A percentile compares a stretch with the other conserved stretches of the same genome.
Evolutionary conservation across 2,113 vertebrate species (phyloP).

Genomic region (Parotia lawesii): DNA sequence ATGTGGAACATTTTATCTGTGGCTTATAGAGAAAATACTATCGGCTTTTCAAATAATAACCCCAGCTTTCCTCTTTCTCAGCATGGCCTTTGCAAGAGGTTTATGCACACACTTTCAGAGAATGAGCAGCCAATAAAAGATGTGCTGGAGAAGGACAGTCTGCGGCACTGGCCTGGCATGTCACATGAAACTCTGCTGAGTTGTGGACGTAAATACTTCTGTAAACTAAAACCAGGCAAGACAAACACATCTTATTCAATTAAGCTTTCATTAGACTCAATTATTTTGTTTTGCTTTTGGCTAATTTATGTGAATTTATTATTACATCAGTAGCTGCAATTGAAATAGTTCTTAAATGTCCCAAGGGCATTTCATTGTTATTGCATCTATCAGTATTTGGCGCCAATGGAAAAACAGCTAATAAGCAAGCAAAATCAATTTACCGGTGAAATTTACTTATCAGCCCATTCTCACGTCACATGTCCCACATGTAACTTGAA

Average conservation of each 20-base stretch:
- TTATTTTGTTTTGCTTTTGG: constrained; percentile 26
- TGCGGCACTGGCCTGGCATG: not conserved
- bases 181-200: not conserved
- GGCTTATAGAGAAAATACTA: not conserved
- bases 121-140: not conserved
- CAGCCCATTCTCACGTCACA: constrained; percentile 12
- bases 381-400: not conserved
- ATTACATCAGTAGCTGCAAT: not conserved
- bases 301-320: not conserved
- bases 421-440: constrained; percentile 7
- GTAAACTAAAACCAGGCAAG: not conserved
- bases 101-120: not conserved
- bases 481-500: not conserved
- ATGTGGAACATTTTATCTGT: not conserved
- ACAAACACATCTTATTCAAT: not conserved
- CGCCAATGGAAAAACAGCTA: not conserved
- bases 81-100: not conserved
- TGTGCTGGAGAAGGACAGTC: not conserved
- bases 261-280: constrained; percentile 22
- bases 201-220: not conserved
- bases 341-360: not conserved
- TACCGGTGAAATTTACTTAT: constrained; percentile 18
- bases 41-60: not conserved
- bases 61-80: not conserved
- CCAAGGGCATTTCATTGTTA: not conserved